A percentile compares a stretch with the other conserved stretches of the same genome.
Evolutionary conservation across 2,888 invertebrate species (phyloP).

Genomic region (Chouioia cunea): DNA sequence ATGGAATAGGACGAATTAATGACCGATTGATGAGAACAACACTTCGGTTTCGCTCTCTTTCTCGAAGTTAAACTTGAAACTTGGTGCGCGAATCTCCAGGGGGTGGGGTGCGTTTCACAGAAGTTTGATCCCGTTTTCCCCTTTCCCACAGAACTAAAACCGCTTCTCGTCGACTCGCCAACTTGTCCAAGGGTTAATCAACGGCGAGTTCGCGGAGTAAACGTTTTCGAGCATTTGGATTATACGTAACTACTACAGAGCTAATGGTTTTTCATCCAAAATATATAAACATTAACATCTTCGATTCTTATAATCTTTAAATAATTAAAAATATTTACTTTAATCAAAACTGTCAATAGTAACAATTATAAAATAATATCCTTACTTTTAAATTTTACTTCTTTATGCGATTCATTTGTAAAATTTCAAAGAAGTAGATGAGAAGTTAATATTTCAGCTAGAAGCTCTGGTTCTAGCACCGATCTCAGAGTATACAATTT

Average conservation of each 20-base stretch:
- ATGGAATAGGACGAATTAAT: constrained; percentile 15
- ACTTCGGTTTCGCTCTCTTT: background rate
- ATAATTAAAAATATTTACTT: too few species aligned
- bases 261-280: background rate
- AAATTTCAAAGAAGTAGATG: too few species aligned
- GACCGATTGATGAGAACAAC: constrained; percentile 25
- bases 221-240: constrained; percentile 10
- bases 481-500: background rate
- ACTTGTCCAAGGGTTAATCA: constrained; percentile 40
- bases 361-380: too few species aligned
- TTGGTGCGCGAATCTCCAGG: constrained; percentile 5
- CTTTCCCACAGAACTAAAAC: background rate
- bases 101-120: constrained; percentile 29
- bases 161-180: constrained; percentile 5
- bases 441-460: too few species aligned
- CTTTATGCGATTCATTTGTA: too few species aligned
- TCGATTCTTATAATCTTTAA: too few species aligned
- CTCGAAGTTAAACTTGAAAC: constrained; percentile 18
- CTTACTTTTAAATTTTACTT: too few species aligned
- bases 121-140: constrained; percentile 30
- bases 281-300: background rate
- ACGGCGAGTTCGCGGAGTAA: constrained; percentile 17
- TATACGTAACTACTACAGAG: constrained; percentile 11
- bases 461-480: background rate
- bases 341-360: too few species aligned